phyloP scores from a whole-genome alignment of 2,888 invertebrate genomes.

The Drosophila mimica region DNA sequence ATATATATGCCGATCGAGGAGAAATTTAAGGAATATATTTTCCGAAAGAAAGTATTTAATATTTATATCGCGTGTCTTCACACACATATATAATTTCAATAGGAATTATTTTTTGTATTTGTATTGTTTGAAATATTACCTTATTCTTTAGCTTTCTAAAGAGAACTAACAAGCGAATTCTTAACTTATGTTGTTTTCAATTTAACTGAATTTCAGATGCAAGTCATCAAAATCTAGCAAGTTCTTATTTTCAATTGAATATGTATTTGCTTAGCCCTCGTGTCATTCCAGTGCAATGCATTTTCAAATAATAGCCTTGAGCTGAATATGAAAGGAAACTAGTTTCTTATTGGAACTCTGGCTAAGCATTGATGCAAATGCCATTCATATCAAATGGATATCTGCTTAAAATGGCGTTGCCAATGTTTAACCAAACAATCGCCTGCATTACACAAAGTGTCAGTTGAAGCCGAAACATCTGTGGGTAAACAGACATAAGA shows the following conservation, averaged over 20 bases:
- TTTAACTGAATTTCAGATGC: neutral
- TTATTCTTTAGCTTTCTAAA: neutral
- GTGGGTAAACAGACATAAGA: conserved; percentile 53
- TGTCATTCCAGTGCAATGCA: neutral
- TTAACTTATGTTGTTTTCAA: neutral
- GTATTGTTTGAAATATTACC: neutral
- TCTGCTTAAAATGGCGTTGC: conserved; percentile 9
- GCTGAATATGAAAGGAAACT: conserved; percentile 16
- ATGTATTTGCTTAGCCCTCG: neutral
- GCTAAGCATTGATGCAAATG: conserved; percentile 16
- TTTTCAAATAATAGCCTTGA: conserved; percentile 8
- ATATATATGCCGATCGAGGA: no score
- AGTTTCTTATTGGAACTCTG: conserved; percentile 6
- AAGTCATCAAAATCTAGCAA: neutral
- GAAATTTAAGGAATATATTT: accelerated
- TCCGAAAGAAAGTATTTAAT: neutral
- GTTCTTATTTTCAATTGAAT: neutral
- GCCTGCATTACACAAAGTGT: conserved; percentile 23
- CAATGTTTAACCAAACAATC: conserved; percentile 21
- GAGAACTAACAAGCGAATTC: neutral
- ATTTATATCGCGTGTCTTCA: no score
- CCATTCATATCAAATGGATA: conserved; percentile 34
- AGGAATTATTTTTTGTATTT: neutral
- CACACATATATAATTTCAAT: neutral
- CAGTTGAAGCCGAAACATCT: conserved; percentile 19